Evolutionary conservation across 1,140 invertebrate genomes (phyloP).

Genomic region (Trichonephila clavata): DNA sequence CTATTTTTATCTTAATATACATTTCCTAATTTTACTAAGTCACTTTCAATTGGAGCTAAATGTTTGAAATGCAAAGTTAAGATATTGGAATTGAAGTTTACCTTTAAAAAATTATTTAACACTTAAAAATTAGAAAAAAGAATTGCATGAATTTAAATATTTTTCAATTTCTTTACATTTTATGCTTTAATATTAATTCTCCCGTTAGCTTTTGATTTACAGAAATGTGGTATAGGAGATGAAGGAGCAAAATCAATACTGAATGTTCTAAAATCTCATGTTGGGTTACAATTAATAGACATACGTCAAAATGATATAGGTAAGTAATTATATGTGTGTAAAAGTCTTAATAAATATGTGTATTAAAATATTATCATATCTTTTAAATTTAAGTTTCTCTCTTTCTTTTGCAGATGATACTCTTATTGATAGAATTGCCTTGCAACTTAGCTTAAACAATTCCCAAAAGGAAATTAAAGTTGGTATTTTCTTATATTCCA

Average conservation of each 20-base stretch:
- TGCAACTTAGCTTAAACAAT: slow-evolving; percentile 43
- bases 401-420: slow-evolving; percentile 33
- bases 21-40: no score
- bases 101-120: neutral
- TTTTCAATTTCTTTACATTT: neutral
- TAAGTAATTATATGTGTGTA: neutral
- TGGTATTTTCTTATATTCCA: neutral
- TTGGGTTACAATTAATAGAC: slow-evolving; percentile 44
- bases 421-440: slow-evolving; percentile 25
- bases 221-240: slow-evolving; percentile 49
- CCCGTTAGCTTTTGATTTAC: slow-evolving; percentile 48
- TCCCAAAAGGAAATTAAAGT: slow-evolving; percentile 38
- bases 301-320: slow-evolving; percentile 52
- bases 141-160: no score
- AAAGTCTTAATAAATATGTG: neutral
- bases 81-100: no score
- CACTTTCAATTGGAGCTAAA: no score
- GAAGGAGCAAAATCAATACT: slow-evolving; percentile 43
- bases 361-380: neutral
- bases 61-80: no score
- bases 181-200: neutral
- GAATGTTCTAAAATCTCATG: neutral
- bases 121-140: neutral
- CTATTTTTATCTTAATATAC: no score
- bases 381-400: neutral